Base-by-base conservation (phyloP, 2,797 vertebrate species). In the Phylloscopus collybita region DNA sequence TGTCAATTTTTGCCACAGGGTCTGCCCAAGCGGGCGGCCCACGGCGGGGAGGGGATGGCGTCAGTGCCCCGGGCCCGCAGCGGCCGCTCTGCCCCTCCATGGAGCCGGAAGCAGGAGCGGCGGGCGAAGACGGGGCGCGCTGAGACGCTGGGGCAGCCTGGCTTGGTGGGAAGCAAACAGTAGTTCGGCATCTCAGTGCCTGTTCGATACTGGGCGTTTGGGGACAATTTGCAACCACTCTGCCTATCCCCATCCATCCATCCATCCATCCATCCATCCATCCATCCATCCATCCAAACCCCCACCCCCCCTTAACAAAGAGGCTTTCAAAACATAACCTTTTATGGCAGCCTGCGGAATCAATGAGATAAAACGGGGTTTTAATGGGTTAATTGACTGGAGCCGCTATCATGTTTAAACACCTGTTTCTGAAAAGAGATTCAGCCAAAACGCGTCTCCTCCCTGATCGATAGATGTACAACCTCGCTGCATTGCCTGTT, bases 311-410 rank as follows among this genome's bases (percentile, higher is more conserved):
- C 69, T 88, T 70, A 94, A 96, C 96, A 97, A 95, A 96, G 92
- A 88, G 44, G 51, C 72, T 83, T 97, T 91, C 93, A 74, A 84
- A 86, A 60, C n/a, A 18, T 67, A n/a, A 36, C 81, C 90, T 88
- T 86, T 91, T 92, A 82, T 80, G 80, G 75, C 50, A 78, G 91
- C 76, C 50, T 76, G 75, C 29, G 91, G 95, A 96, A 98, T 97
- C 97, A 90, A 97, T 97, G 97, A 45, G 66, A 95, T 92, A 96
- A 97, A 97, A 97, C 72, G 66, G 95, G 92, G 65, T 93, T 97
- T 97, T 96, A 97, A 97, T 98, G 97, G 97, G 97, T 98, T 98
- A 97, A 98, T 97, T 97, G 98, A 97, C 97, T 95, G 94, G 91
- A 82, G 95, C 94, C 56, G 96, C 98, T 98, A 98, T 98, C 98